These are phyloP conservation scores for Trachymyrmex cornetzi DNA, from an alignment of 1,140 invertebrate genomes.

Conservation along the genomic window DNA sequence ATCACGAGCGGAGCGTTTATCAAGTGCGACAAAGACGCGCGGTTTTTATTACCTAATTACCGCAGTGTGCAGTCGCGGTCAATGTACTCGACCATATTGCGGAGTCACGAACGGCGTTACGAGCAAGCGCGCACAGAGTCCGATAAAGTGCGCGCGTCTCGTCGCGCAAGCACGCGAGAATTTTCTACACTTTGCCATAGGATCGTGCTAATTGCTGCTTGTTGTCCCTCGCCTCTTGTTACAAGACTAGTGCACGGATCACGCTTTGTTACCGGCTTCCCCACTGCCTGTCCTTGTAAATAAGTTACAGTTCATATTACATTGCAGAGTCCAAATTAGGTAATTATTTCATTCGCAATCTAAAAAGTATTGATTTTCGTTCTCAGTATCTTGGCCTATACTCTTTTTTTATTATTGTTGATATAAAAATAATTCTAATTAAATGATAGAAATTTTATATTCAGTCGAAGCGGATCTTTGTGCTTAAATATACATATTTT, in stretches of 20 bases:
- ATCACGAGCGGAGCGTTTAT: neutral
- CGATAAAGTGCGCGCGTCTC: conserved; percentile 67
- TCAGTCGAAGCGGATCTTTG: too few relatives aligned
- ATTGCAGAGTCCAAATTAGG: neutral
- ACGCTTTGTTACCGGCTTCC: conserved; percentile 21
- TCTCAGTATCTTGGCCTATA: neutral
- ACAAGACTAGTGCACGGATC: neutral
- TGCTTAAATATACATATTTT: too few relatives aligned
- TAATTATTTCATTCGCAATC: neutral
- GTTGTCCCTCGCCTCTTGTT: conserved; percentile 27
- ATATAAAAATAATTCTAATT: neutral
- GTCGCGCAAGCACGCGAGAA: conserved; percentile 47
- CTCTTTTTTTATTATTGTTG: neutral
- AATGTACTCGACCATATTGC: conserved; percentile 52
- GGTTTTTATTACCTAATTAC: conserved; percentile 56
- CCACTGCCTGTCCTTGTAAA: neutral
- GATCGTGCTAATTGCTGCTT: conserved; percentile 35
- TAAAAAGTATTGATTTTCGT: neutral
- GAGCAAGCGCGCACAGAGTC: conserved; percentile 19
- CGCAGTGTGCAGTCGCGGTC: conserved; percentile 35
- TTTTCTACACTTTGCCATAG: conserved; percentile 31
- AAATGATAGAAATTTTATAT: too few relatives aligned
- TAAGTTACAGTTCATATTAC: neutral
- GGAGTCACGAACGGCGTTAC: conserved; percentile 62
- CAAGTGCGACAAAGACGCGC: neutral